Evolutionary conservation across 2,797 vertebrate species (phyloP), one percentile per base, ranked within the genome.

Genomic region (Luscinia megarhynchos): DNA sequence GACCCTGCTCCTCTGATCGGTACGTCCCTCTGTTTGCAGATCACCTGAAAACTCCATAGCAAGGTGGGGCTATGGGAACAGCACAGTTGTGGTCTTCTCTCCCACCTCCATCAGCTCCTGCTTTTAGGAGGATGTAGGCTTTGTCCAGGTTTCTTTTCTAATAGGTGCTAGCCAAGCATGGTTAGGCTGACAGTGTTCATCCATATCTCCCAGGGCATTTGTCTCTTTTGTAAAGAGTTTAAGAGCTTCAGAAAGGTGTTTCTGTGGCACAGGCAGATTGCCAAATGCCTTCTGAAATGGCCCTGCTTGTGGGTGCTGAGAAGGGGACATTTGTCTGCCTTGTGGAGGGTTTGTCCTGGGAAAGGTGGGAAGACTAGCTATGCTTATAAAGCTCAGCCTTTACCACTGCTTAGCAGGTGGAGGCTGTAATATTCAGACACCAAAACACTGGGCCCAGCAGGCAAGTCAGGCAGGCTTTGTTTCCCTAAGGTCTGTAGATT

Each of bases 1-100:
- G 98, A 84, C 99, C 98, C 18, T 98, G 96, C 84, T 98, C 98
- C 84, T 98, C 99, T 64, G 98, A 98, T 94, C 98, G 99, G 99
- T 99, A 98, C 0, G 97, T 95, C 53, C 73, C 69, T 87, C 59
- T 82, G 30, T 64, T 95, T 30, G 8, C 43, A 90, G 75, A 38
- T 63, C 36, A 59, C 75, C 61, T 61, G n/a, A 36, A 79, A 75
- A 57, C 23, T 64, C 63, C 36, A 12, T 9, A 45, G 68, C 1
- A 3, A 43, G 23, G 12, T 29, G 23, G 78, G 30, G 19, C 75
- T 82, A n/a, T 17, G 38, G 41, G 46, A 16, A 41, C 1, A 32
- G 34, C 43, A 87, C 30, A 72, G 45, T 46, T 89, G 23, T 59
- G 36, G 43, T 84, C 29, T 84, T 32, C 87, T 82, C 11, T 79